Evolutionary conservation across 2,113 vertebrate species (phyloP).

Genomic region (Columba livia): DNA sequence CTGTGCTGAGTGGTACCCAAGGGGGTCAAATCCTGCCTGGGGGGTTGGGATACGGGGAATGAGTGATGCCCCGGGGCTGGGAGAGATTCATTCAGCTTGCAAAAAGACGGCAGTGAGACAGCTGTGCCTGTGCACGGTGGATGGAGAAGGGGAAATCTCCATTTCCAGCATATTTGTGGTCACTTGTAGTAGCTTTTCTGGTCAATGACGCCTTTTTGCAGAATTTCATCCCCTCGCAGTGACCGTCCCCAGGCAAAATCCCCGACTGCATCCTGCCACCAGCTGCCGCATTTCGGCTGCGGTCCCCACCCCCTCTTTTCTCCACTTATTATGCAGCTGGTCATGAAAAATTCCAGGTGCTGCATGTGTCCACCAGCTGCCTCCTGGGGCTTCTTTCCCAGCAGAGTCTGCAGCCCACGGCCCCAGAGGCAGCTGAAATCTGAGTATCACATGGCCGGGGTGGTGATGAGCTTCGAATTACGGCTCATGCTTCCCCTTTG

Average conservation of each 20-base stretch:
- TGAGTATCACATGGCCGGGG: neutral
- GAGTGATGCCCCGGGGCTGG: neutral
- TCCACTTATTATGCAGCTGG: neutral
- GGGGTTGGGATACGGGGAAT: neutral
- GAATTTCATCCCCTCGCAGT: neutral
- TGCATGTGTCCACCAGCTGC: neutral
- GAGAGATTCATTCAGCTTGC: neutral
- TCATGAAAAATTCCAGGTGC: neutral
- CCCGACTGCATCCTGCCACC: fast-evolving
- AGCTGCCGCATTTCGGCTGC: neutral
- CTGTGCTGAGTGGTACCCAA: no score
- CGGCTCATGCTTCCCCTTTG: fast-evolving
- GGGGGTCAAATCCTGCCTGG: neutral
- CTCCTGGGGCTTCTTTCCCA: fast-evolving
- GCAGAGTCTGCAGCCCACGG: fast-evolving
- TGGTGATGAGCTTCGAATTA: fast-evolving
- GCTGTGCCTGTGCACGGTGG: fast-evolving
- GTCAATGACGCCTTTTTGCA: fast-evolving
- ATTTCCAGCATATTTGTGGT: fast-evolving
- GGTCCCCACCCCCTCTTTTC: fast-evolving
- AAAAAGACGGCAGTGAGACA: fast-evolving
- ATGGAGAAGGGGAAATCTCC: neutral
- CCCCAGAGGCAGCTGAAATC: neutral
- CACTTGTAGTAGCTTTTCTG: neutral
- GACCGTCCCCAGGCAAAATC: neutral